Conservation (phyloP, 2,797 vertebrate species). For the Rhabdophis nuchalis region DNA sequence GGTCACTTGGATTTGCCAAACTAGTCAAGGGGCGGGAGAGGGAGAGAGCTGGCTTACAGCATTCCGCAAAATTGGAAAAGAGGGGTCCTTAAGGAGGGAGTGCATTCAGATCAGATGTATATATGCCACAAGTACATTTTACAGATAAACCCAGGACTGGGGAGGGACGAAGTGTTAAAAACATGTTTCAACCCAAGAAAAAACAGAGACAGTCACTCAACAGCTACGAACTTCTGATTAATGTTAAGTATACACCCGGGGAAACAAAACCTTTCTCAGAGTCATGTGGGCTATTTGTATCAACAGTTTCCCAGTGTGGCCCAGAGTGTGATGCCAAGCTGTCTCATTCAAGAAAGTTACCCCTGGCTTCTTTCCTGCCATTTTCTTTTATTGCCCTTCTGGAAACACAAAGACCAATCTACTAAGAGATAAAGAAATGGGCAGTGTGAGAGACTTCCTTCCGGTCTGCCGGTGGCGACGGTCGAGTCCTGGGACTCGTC, state of each 20-base stretch:
- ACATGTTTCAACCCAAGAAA: slow-evolving; percentile 64
- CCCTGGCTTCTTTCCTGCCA: slow-evolving; percentile 40
- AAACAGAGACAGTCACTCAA: slow-evolving; percentile 65
- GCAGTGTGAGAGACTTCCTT: no score
- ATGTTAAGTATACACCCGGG: slow-evolving; percentile 56
- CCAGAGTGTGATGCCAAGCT: slow-evolving; percentile 56
- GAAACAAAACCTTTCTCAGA: slow-evolving; percentile 60
- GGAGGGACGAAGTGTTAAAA: slow-evolving; percentile 29
- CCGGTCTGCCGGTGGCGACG: no score
- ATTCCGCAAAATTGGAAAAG: slow-evolving; percentile 63
- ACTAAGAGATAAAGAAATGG: slow-evolving; percentile 35
- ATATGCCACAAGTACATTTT: slow-evolving; percentile 58
- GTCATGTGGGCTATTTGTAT: slow-evolving; percentile 62
- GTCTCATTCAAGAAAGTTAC: slow-evolving; percentile 52
- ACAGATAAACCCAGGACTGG: slow-evolving; percentile 62
- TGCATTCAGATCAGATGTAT: slow-evolving; percentile 62
- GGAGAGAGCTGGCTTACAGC: background rate
- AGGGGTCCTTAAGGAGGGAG: slow-evolving; percentile 68
- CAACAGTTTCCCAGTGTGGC: slow-evolving; percentile 63
- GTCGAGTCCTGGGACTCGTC: no score
- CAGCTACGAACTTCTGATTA: slow-evolving; percentile 65
- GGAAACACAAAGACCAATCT: slow-evolving; percentile 55
- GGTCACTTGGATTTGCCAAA: slow-evolving; percentile 71
- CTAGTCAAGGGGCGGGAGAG: slow-evolving; percentile 19
- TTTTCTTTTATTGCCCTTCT: slow-evolving; percentile 50